A percentile compares a stretch with the other conserved stretches of the same genome.
Evolutionary conservation across 2,888 invertebrate species (phyloP).

Genomic region (Apodemia zela): DNA sequence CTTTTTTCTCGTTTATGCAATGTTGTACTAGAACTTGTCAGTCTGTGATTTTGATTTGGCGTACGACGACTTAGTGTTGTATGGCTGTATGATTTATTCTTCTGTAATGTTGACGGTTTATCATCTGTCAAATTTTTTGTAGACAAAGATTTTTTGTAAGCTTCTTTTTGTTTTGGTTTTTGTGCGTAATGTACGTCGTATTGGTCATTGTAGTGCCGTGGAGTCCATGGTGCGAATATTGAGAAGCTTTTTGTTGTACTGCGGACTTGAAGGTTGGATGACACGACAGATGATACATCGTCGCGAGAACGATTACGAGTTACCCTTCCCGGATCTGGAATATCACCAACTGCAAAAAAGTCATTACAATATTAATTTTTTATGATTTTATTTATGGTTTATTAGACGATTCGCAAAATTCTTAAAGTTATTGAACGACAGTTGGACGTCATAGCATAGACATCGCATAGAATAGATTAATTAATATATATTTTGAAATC

Average conservation of each 20-base stretch:
- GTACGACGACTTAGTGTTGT: conserved; percentile 61
- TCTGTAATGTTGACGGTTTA: conserved; percentile 59
- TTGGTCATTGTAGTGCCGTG: conserved; percentile 85
- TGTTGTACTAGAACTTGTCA: conserved; percentile 63
- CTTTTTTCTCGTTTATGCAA: conserved; percentile 64
- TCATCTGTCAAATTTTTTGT: conserved; percentile 56
- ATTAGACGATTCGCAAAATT: background rate
- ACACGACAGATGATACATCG: conserved; percentile 84
- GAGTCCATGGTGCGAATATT: conserved; percentile 91
- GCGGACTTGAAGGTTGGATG: conserved; percentile 83
- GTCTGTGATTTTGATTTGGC: conserved; percentile 46
- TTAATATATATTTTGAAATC: too few species aligned
- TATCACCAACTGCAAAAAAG: conserved; percentile 85
- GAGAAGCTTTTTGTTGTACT: conserved; percentile 90
- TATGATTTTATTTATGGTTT: background rate
- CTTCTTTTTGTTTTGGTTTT: conserved; percentile 67
- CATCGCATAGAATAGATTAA: too few species aligned
- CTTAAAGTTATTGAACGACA: too few species aligned
- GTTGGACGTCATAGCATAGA: too few species aligned
- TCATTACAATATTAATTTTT: background rate
- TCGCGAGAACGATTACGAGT: conserved; percentile 85
- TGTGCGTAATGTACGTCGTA: conserved; percentile 91
- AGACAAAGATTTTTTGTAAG: conserved; percentile 68
- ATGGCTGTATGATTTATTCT: conserved; percentile 72
- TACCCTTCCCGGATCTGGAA: conserved; percentile 85